These are phyloP conservation scores for Miltochrista miniata DNA, from an alignment of 2,888 invertebrate genomes.

Conservation along the genomic window DNA sequence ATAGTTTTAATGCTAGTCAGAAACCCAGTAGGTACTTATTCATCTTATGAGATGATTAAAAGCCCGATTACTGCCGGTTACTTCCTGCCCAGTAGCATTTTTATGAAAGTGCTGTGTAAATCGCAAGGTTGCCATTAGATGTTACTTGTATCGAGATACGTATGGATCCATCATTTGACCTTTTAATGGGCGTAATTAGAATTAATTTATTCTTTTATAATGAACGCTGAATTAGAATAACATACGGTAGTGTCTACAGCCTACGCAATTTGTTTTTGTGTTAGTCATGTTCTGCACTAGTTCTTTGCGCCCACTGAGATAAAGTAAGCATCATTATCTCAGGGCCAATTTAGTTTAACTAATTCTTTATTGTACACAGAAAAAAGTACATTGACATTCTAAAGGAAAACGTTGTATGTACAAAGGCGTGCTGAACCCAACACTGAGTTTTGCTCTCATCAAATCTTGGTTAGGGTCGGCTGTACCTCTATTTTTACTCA, in stretches of 20 bases:
- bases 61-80: not conserved
- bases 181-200: constrained; percentile 12
- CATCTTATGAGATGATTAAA: no score
- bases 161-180: constrained; percentile 9
- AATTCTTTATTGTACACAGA: no score
- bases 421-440: no score
- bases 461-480: no score
- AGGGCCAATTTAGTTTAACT: no score
- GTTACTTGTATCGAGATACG: constrained; percentile 20
- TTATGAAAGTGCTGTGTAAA: constrained; percentile 12
- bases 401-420: no score
- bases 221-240: not conserved
- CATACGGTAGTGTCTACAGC: not conserved
- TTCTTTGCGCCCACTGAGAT: not conserved
- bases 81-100: not conserved
- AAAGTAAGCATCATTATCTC: not conserved
- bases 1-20: no score
- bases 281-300: not conserved
- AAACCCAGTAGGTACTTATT: no score
- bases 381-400: no score
- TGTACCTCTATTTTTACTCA: no score
- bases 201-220: constrained; percentile 2
- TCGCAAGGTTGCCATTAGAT: constrained; percentile 24
- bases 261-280: not conserved
- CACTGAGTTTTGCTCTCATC: no score